These are phyloP conservation scores for Carassius gibelio DNA, from an alignment of 2,113 vertebrate genomes.

Conservation along the genomic window DNA sequence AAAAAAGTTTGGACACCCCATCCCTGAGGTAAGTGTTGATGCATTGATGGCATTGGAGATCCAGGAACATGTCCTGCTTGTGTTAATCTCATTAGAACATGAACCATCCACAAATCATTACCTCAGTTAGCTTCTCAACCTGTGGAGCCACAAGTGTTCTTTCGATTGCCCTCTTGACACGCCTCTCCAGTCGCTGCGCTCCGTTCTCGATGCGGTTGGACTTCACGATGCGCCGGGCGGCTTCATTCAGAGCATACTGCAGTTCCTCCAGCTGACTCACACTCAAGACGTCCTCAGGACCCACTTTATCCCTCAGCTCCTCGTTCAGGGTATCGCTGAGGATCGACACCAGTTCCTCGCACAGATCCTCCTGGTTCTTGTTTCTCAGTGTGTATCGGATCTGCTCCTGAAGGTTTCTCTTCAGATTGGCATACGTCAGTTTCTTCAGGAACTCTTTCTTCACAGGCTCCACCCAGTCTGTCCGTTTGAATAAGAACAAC, in stretches of 20 bases:
- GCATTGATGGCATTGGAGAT: not conserved
- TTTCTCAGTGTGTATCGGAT: slow-evolving; percentile 71
- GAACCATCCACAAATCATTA: slow-evolving; percentile 49
- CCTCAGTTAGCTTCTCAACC: slow-evolving; percentile 68
- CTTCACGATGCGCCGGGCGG: slow-evolving; percentile 71
- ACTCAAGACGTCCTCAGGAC: slow-evolving; percentile 72
- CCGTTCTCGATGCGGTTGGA: slow-evolving; percentile 57
- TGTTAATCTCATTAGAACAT: not conserved
- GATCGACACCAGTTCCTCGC: slow-evolving; percentile 73
- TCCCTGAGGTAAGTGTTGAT: not conserved
- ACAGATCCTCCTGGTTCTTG: slow-evolving; percentile 69
- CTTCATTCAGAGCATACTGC: slow-evolving; percentile 63
- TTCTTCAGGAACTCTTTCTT: slow-evolving; percentile 78
- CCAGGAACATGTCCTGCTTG: not conserved
- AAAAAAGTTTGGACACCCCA: too few relatives aligned
- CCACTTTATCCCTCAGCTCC: slow-evolving; percentile 66
- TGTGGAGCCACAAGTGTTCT: slow-evolving; percentile 75
- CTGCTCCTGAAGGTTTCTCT: slow-evolving; percentile 77
- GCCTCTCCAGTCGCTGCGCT: slow-evolving; percentile 57
- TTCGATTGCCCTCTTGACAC: slow-evolving; percentile 70
- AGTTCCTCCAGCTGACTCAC: slow-evolving; percentile 67
- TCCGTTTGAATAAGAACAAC: not conserved
- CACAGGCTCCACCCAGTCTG: slow-evolving; percentile 75
- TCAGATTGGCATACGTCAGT: slow-evolving; percentile 75
- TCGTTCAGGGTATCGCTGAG: slow-evolving; percentile 69